A percentile compares a stretch with the other conserved stretches of the same genome.
Evolutionary conservation across 1,140 invertebrate genomes (phyloP).

Genomic region (Magallana ariakensis): DNA sequence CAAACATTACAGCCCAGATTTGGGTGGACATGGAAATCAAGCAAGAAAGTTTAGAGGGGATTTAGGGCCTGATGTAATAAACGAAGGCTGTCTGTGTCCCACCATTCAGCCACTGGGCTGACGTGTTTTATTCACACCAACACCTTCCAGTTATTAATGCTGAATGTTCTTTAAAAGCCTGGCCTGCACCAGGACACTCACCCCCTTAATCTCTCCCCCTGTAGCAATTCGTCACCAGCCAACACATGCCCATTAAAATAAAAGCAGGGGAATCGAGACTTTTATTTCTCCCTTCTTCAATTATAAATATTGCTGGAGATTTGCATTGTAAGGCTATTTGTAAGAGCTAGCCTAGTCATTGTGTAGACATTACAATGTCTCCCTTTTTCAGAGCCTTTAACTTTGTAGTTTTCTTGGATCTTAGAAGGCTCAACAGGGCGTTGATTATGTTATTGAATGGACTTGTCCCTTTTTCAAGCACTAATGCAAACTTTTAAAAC

Average conservation of each 20-base stretch:
- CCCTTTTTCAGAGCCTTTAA: too few species aligned
- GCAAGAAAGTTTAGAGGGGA: neutral
- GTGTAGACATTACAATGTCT: too few species aligned
- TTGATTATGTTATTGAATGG: too few species aligned
- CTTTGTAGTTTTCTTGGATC: too few species aligned
- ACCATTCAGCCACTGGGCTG: constrained; percentile 7
- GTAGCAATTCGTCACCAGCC: neutral
- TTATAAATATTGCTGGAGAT: neutral
- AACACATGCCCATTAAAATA: neutral
- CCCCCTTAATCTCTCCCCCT: neutral
- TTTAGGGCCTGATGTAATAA: neutral
- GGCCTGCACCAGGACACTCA: neutral
- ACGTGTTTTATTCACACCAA: constrained; percentile 7
- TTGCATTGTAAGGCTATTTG: neutral
- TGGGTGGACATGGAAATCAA: constrained; percentile 12
- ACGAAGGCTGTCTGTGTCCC: neutral
- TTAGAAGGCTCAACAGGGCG: too few species aligned
- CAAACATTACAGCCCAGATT: neutral
- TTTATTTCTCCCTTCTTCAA: neutral
- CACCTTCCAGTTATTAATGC: constrained; percentile 19
- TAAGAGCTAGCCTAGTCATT: too few species aligned
- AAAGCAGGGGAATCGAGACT: neutral
- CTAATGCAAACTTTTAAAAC: too few species aligned
- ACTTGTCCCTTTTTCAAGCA: too few species aligned
- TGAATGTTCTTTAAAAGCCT: neutral